Evolutionary conservation across 2,113 vertebrate genomes (phyloP), one percentile per base, ranked within the genome.

Genomic region (Rhinogobius similis): DNA sequence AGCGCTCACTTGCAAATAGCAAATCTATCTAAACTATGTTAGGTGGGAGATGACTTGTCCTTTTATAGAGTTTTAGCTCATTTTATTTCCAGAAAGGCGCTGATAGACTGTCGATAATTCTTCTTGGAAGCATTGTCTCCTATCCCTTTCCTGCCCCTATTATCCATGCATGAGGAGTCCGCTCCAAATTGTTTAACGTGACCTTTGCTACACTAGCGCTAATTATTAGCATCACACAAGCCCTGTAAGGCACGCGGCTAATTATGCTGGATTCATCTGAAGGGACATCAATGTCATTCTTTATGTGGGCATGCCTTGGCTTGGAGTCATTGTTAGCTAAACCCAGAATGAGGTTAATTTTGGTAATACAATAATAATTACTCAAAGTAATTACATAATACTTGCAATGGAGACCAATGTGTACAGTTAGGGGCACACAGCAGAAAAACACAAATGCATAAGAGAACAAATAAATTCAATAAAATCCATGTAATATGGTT

Each of bases 261-360:
- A 97, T 98, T 98, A 96, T 93, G 86, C 86, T 86, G 88, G 92
- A 95, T 95, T 96, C 95, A 96, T 97, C 93, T 94, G 94, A 95
- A 94, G 93, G 94, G 94, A 94, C 93, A 94, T 90, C 91, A 90
- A 91, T 93, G 90, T 90, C 93, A 93, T 94, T 94, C 93, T 93
- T 95, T 92, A 94, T 26, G 23, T 91, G 90, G 92, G 86, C 93
- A 93, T 92, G 93, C 94, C 91, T 92, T 93, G 92, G 88, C 90
- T 92, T 90, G 50, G 23, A 55, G 12, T 24, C 92, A 91, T 88
- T 94, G 92, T 92, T 91, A 93, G 94, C 91, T 91, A 94, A 95
- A 94, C 86, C 90, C 92, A 88, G 90, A 93, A 92, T 92, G 90
- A 90, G 92, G 93, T 95, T 95, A 94, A 96, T 96, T 93, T 94